phyloP scores from a whole-genome alignment of 2,797 vertebrate genomes.

The Triplophysa bombifrons region DNA sequence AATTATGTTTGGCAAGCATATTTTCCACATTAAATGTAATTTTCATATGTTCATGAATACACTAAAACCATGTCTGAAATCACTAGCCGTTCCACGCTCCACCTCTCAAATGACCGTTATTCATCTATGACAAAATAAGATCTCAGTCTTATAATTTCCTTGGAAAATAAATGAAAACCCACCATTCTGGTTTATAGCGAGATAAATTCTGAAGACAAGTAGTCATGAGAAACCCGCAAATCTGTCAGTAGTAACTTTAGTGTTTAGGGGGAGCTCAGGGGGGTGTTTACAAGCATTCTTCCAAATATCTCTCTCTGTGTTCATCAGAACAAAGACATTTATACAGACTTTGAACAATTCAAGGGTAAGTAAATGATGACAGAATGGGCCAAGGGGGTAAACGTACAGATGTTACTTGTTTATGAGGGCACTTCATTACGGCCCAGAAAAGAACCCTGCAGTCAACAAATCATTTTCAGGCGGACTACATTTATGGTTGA shows the following conservation, averaged over 20 bases:
- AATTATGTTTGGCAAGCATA: slow-evolving; percentile 14
- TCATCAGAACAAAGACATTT: too few species aligned
- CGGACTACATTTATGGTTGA: background rate
- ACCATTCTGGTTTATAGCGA: slow-evolving; percentile 46
- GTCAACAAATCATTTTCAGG: background rate
- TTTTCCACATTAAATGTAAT: background rate
- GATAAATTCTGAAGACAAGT: slow-evolving; percentile 5
- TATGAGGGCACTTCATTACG: background rate
- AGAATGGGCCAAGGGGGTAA: background rate
- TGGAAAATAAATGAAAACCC: slow-evolving; percentile 24
- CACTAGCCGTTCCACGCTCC: background rate
- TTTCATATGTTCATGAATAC: background rate
- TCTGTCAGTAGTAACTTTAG: too few species aligned
- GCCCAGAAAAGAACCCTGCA: background rate
- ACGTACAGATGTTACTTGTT: background rate
- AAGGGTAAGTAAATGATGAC: too few species aligned
- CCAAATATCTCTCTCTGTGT: too few species aligned
- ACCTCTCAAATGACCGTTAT: slow-evolving; percentile 18
- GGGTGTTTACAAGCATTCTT: background rate
- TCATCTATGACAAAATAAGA: background rate
- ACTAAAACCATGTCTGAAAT: background rate
- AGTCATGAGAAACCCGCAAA: slow-evolving; percentile 3
- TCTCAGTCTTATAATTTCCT: background rate
- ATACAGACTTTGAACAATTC: too few species aligned
- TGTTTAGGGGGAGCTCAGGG: background rate